Base-by-base conservation (phyloP, 92 coral and sea anemone species). In the Palythoa grandis region DNA sequence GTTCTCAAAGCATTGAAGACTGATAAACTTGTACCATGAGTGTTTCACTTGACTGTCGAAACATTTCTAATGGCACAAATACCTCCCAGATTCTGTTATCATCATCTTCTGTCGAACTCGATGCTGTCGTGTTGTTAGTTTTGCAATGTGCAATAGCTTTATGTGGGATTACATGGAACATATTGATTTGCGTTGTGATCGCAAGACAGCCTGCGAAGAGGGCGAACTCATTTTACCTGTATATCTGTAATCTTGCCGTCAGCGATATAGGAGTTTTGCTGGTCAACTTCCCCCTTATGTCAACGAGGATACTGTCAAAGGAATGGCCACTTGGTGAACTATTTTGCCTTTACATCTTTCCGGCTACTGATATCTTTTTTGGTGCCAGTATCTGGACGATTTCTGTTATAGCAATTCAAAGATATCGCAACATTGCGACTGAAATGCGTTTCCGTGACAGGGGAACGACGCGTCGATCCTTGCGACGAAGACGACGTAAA, bases 311-410 rank as follows among this genome's bases (percentile, higher is more conserved):
- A 22, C 39, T 47, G 16, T 52, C 74, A 29, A 48, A 65, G 17
- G 66, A 20, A 61, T 80, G 85, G 85, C 73, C 74, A 48, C 53
- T 80, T 65, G 85, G 85, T 7, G 61, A 80, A 66, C 3, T 65
- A 1, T 80, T 80, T 24, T 80, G 85, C 52, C 74, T 66, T 48
- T 80, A 80, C 61, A 39, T 80, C 12, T 80, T 65, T 19, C 85
- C 85, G 1, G 85, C 85, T 37, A 80, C 85, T 48, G 85, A 80
- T 12, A 23, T 80, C 52, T 80, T 80, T 43, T 80, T 80, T n/a
- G 85, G 85, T 50, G 58, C 85, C 74, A 80, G 85, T 43, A 80
- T 80, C 14, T 80, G 85, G 85, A 80, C 85, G 4, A 80, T 80
- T 14, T 66, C 85, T 7, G 74, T 80, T 20, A 80, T 80, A 17